Evolutionary conservation across 1,140 invertebrate species (phyloP).

Genomic region (Solen grandis): DNA sequence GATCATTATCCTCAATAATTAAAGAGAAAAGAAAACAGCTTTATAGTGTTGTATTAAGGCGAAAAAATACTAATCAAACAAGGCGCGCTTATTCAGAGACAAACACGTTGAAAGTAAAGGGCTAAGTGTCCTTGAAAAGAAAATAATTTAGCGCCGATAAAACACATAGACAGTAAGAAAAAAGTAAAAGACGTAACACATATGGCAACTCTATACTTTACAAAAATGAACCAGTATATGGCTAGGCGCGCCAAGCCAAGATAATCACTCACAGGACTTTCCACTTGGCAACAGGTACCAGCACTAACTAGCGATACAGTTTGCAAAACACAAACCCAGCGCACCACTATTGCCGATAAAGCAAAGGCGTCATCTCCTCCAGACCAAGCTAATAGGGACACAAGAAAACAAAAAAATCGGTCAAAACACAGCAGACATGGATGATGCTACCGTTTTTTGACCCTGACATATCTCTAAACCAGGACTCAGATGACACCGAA

Average conservation of each 20-base stretch:
- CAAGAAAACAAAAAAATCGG: neutral
- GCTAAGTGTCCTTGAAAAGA: neutral
- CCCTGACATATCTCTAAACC: neutral
- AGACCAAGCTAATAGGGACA: neutral
- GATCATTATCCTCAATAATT: slow-evolving; percentile 23
- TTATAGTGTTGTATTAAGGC: neutral
- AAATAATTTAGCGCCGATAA: neutral
- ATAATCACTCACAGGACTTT: no score
- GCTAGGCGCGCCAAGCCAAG: neutral
- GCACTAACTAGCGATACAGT: neutral
- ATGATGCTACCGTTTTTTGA: neutral
- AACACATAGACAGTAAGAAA: neutral
- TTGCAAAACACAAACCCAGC: neutral
- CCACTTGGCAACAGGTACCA: neutral
- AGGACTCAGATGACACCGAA: neutral
- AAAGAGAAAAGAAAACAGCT: slow-evolving; percentile 2
- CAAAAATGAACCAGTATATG: neutral
- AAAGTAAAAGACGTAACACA: neutral
- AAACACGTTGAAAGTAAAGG: slow-evolving; percentile 3
- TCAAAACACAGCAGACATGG: neutral
- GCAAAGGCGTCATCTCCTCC: neutral
- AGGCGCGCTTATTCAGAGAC: slow-evolving; percentile 13
- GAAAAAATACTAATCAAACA: neutral
- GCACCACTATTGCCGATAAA: neutral
- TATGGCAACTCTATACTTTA: neutral